phyloP scores from a whole-genome alignment of 2,113 vertebrate species.

The Forbesichthys agassizii region DNA sequence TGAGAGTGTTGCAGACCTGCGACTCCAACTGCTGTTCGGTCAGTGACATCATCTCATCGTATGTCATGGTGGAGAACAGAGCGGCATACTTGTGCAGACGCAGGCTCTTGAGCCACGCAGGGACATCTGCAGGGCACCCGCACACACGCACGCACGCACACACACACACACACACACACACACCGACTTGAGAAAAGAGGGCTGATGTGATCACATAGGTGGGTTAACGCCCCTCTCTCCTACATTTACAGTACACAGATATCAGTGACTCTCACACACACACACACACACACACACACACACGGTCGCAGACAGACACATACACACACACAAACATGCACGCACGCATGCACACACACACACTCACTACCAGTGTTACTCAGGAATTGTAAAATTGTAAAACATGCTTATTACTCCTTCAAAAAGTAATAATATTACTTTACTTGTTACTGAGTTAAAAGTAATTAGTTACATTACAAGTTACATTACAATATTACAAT shows the following conservation, averaged over 20 bases:
- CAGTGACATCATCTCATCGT: slow-evolving; percentile 98
- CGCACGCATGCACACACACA: background rate
- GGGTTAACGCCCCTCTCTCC: no score
- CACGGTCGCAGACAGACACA: background rate
- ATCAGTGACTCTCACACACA: background rate
- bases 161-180: background rate
- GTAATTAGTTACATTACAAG: no score
- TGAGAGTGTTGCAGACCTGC: slow-evolving; percentile 76
- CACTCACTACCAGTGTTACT: background rate
- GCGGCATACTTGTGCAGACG: slow-evolving; percentile 96
- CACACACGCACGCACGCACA: background rate
- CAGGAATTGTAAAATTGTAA: no score
- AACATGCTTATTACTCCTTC: no score
- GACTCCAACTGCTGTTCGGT: slow-evolving; percentile 94
- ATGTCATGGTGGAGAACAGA: slow-evolving; percentile 96
- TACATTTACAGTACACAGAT: no score
- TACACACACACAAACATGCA: background rate
- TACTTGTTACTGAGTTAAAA: no score
- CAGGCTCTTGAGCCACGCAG: slow-evolving; percentile 96
- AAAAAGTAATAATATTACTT: no score
- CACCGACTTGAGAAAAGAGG: background rate
- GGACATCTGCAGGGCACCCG: slow-evolving; percentile 83
- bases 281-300: background rate
- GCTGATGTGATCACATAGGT: no score
- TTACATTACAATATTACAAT: no score